These are phyloP conservation scores for Drosophila infuscata DNA, from an alignment of 2,888 invertebrate genomes.

Conservation along the genomic window DNA sequence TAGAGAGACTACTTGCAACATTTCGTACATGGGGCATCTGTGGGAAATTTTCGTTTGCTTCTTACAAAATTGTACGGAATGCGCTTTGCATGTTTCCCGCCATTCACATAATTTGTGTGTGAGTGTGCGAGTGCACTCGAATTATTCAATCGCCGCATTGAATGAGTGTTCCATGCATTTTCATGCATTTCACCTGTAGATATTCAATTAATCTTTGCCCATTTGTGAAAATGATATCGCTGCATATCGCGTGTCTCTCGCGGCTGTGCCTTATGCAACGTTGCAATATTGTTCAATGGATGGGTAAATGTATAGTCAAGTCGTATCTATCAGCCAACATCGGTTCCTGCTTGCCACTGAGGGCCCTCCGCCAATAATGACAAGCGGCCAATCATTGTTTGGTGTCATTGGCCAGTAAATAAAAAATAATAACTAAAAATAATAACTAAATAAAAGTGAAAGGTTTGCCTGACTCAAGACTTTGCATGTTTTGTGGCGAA, in stretches of 20 bases:
- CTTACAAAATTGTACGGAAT: conserved; percentile 36
- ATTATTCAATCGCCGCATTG: conserved; percentile 49
- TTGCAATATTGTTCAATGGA: conserved; percentile 23
- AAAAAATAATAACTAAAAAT: not conserved
- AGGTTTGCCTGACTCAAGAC: conserved; percentile 64
- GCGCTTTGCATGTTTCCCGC: conserved; percentile 40
- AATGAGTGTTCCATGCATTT: conserved; percentile 10
- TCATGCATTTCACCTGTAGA: conserved; percentile 29
- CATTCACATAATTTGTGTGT: conserved; percentile 36
- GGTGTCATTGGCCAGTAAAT: conserved; percentile 75
- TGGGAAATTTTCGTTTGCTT: conserved; percentile 66
- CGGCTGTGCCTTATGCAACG: conserved; percentile 66
- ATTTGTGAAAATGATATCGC: conserved; percentile 27
- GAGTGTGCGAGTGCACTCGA: conserved; percentile 12
- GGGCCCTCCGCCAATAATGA: conserved; percentile 48
- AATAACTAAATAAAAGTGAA: conserved; percentile 74
- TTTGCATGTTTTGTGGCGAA: conserved; percentile 40
- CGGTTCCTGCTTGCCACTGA: conserved; percentile 82
- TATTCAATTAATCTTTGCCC: conserved; percentile 66
- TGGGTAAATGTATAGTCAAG: conserved; percentile 13
- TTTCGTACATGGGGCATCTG: conserved; percentile 66
- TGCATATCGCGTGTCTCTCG: conserved; percentile 64
- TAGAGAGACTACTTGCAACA: conserved; percentile 64
- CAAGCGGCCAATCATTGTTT: conserved; percentile 30
- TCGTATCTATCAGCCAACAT: conserved; percentile 38